Evolutionary conservation across 2,888 invertebrate species (phyloP), one percentile per base, ranked within the genome.

Genomic region (Drosophila meridionalis): DNA sequence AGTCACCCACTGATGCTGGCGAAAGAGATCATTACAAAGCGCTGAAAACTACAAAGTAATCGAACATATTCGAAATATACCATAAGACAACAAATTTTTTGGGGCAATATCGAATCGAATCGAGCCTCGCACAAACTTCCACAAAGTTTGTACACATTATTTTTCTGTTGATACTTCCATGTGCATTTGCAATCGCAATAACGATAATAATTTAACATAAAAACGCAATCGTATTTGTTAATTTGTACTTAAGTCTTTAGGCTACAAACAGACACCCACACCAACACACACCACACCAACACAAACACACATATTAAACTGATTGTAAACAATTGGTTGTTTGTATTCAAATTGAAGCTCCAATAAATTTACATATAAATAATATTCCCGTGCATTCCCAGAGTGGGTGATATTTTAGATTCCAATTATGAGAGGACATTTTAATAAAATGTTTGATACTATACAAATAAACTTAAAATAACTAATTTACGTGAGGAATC

Each of bases 21-120:
- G 98, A 99, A 92, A 98, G 97, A 92, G 98, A 98, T 91, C 95
- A 98, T 78, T 96, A 96, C 92, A 98, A 98, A 93, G 94, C 94
- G 80, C 93, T 97, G 70, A 96, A 95, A 94, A 95, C 94, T 69
- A 94, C 94, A 83, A 91, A 87, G 40, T 91, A 87, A 73, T 73
- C 72, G 32, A 72, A 62, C 30, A 52, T 67, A 69, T 67, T 55
- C 47, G 55, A 72, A 60, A 40, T 55, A 74, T 61, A 36, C 47
- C 59, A 56, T 65, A 68, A 43, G 52, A 71, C 53, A 64, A 64
- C 30, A 64, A 20, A 38, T 53, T 34, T 59, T 83, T 65, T 57
- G 4, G 14, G 42, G 50, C 64, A 57, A 62, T 61, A 66, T 45
- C 60, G n/a, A n/a, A 52, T 68, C 28, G 64, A 69, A n/a, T 52